phyloP scores from a whole-genome alignment of 2,113 vertebrate species.

The Otolemur garnettii region DNA sequence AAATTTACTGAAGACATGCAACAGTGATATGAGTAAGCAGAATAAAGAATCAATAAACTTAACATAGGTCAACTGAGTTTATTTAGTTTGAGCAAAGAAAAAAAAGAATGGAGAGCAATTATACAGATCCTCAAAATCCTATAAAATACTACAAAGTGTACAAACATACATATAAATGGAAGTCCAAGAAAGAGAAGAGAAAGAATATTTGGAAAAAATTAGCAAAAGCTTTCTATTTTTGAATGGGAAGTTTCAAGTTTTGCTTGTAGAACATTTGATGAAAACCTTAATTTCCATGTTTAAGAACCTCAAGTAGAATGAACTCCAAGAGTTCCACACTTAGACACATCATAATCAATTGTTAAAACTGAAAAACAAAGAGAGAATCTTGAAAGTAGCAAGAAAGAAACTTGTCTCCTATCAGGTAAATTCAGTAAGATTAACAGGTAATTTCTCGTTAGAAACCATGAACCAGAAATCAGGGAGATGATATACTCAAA shows the following conservation, averaged over 20 bases:
- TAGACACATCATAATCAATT: background rate
- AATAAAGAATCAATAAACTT: background rate
- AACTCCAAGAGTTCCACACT: background rate
- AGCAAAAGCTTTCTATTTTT: background rate
- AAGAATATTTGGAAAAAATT: background rate
- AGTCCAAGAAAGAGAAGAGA: background rate
- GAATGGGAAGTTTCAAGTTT: background rate
- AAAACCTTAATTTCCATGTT: background rate
- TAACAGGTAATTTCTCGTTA: background rate
- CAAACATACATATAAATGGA: background rate
- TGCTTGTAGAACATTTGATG: background rate
- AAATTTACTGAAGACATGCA: background rate
- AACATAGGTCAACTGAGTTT: background rate
- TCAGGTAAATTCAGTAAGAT: background rate
- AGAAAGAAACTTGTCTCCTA: no score
- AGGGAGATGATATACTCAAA: background rate
- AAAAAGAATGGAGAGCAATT: background rate
- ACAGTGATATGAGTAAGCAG: background rate
- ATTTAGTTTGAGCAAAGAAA: background rate
- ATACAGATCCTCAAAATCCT: background rate
- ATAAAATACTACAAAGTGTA: background rate
- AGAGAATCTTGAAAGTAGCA: background rate
- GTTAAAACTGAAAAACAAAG: background rate
- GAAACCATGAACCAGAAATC: background rate
- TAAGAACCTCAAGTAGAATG: background rate